These are phyloP conservation scores for Dynastes hyllus DNA, from an alignment of 2,888 invertebrate species.

Conservation along the genomic window DNA sequence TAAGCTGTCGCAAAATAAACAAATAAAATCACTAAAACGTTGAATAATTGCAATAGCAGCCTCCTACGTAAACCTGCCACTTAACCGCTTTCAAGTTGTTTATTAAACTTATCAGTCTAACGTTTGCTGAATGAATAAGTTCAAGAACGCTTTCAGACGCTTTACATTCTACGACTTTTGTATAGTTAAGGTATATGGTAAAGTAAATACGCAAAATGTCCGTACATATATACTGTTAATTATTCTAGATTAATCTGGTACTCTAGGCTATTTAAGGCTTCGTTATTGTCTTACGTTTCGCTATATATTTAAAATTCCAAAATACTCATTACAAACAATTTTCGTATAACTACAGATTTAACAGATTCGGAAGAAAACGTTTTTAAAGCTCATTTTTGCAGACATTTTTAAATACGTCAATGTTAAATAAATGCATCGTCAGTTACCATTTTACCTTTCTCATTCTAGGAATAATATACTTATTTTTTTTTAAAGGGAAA, in stretches of 20 bases:
- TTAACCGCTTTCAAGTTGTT: no score
- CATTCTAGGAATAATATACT: background rate
- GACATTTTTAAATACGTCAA: background rate
- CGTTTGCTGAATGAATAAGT: no score
- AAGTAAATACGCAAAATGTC: conserved; percentile 6
- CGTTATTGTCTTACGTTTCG: conserved; percentile 68
- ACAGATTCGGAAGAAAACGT: background rate
- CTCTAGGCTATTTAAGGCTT: conserved; percentile 60
- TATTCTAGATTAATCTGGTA: background rate
- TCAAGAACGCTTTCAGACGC: no score
- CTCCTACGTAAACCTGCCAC: no score
- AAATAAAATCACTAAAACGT: no score
- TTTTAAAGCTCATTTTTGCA: conserved; percentile 12
- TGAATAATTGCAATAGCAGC: no score
- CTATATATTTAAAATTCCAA: conserved; percentile 57
- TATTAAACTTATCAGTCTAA: no score
- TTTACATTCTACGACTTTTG: conserved; percentile 14
- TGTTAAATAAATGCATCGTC: background rate
- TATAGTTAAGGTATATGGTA: background rate
- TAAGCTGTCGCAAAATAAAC: no score
- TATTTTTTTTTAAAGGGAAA: no score
- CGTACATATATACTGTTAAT: conserved; percentile 31
- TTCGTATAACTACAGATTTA: background rate
- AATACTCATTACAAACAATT: conserved; percentile 3
- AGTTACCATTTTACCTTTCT: background rate